Evolutionary conservation across 2,888 invertebrate genomes (phyloP).

Genomic region (Polydrusus cervinus): DNA sequence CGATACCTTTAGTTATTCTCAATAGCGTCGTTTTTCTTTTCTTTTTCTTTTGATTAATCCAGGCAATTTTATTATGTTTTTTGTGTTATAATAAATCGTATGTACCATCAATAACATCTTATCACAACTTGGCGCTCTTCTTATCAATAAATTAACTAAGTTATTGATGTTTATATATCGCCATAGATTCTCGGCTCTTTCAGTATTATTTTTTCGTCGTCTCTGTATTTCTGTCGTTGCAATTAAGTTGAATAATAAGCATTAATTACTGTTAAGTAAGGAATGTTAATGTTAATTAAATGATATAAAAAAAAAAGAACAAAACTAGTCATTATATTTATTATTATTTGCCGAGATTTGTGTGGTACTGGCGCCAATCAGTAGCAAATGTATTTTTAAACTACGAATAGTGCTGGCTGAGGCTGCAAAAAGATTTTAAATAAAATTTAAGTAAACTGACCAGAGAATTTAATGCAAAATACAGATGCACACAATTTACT

Average conservation of each 20-base stretch:
- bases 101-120: not conserved
- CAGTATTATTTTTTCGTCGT: not conserved
- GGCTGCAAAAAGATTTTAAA: no score
- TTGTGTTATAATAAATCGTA: not conserved
- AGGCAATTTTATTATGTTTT: not conserved
- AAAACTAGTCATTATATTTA: not conserved
- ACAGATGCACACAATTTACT: no score
- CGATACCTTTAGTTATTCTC: no score
- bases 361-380: not conserved
- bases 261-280: conserved; percentile 3
- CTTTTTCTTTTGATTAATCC: not conserved
- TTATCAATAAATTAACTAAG: not conserved
- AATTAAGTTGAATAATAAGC: conserved; percentile 19
- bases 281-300: conserved; percentile 14
- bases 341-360: not conserved
- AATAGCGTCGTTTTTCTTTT: no score
- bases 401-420: no score
- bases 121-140: conserved; percentile 4
- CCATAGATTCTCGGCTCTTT: not conserved
- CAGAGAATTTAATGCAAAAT: no score
- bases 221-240: conserved; percentile 1
- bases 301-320: conserved; percentile 12
- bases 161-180: not conserved
- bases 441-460: no score
- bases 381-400: no score